A percentile compares a stretch with the other conserved stretches of the same genome.
Conservation (phyloP, 2,888 invertebrate species). For the Allophyes oxyacanthae region DNA sequence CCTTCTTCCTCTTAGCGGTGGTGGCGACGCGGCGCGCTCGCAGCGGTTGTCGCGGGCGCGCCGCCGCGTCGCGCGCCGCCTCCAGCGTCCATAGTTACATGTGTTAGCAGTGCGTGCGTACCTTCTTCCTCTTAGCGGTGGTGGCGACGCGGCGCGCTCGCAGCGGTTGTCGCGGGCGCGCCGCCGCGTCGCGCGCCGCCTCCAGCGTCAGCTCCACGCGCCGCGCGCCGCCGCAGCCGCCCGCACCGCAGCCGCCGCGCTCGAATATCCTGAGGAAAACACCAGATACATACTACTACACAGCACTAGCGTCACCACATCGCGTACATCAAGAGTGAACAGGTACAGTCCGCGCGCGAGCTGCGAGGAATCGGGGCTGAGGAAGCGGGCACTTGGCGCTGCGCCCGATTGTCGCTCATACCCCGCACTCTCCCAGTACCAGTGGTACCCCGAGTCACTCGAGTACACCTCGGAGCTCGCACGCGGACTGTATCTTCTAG, state of each 20-base stretch:
- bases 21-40: too few relatives aligned
- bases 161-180: conserved; percentile 96
- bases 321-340: too few relatives aligned
- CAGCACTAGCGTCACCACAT: too few relatives aligned
- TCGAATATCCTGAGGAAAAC: conserved; percentile 78
- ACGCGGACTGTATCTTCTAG: too few relatives aligned
- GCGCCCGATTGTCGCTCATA: too few relatives aligned
- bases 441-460: too few relatives aligned
- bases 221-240: conserved; percentile 63
- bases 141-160: conserved; percentile 98
- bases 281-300: neutral
- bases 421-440: too few relatives aligned
- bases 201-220: conserved; percentile 96
- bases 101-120: neutral
- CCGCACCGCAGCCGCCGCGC: conserved; percentile 64
- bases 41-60: neutral
- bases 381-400: too few relatives aligned
- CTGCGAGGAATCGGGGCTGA: too few relatives aligned
- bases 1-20: neutral
- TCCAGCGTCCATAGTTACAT: neutral
- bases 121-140: conserved; percentile 96
- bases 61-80: neutral
- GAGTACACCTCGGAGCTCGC: too few relatives aligned
- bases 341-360: too few relatives aligned
- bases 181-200: conserved; percentile 97